phyloP scores from a whole-genome alignment of 2,888 invertebrate genomes.

The Phania funesta region DNA sequence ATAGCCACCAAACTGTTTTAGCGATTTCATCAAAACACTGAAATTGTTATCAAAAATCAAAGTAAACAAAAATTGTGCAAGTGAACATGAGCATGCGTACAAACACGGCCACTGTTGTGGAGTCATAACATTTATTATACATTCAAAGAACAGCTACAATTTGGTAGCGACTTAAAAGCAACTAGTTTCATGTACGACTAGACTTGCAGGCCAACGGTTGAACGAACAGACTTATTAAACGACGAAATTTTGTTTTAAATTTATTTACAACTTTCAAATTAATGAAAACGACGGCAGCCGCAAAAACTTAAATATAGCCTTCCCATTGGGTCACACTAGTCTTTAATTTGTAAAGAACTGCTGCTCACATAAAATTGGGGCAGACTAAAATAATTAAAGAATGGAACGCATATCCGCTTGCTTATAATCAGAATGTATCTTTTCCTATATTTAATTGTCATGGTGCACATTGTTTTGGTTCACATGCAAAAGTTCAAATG shows the following conservation, averaged over 20 bases:
- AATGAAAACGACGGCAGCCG: neutral
- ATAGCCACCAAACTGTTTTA: slow-evolving; percentile 4
- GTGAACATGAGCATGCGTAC: slow-evolving; percentile 44
- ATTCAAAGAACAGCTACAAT: neutral
- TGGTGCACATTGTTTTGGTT: no score
- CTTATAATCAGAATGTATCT: no score
- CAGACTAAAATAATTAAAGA: no score
- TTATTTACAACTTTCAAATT: slow-evolving; percentile 27
- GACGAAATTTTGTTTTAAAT: neutral
- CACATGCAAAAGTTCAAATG: no score
- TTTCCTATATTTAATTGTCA: no score
- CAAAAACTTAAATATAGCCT: slow-evolving; percentile 38
- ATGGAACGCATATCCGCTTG: no score
- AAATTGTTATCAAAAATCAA: neutral
- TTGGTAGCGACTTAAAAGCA: neutral
- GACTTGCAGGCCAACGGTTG: neutral
- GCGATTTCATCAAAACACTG: slow-evolving; percentile 34
- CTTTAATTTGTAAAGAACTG: no score
- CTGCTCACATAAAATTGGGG: no score
- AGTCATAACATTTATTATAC: slow-evolving; percentile 22
- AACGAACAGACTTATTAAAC: neutral
- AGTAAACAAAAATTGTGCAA: slow-evolving; percentile 56
- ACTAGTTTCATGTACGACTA: neutral
- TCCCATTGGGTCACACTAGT: slow-evolving; percentile 46
- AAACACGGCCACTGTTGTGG: slow-evolving; percentile 24